Percentiles rank a stretch among this genome's conserved stretches.
Conservation (phyloP, 1,140 invertebrate species). For the Zaprionus kolodkinae region DNA sequence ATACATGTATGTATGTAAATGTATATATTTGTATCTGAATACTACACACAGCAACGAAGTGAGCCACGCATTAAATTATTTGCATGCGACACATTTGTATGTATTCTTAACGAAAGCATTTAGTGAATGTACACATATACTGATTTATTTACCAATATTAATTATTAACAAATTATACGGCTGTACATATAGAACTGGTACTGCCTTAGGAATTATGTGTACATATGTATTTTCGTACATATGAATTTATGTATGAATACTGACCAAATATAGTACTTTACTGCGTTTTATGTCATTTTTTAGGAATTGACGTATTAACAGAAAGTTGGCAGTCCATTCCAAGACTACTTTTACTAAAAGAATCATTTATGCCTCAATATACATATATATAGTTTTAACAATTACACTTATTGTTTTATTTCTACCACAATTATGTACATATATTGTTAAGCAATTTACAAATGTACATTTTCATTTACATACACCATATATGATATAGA, state of each 20-base stretch:
- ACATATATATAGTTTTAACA: background rate
- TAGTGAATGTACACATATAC: background rate
- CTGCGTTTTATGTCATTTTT: conserved; percentile 32
- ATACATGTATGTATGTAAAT: background rate
- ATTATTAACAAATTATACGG: conserved; percentile 7
- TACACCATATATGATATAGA: background rate
- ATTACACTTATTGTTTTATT: too few relatives aligned
- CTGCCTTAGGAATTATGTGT: conserved; percentile 17
- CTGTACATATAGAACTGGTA: conserved; percentile 10
- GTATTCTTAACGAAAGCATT: too few relatives aligned
- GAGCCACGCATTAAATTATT: conserved; percentile 4
- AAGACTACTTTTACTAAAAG: conserved; percentile 8
- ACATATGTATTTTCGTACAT: conserved; percentile 12
- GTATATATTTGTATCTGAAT: background rate
- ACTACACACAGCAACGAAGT: background rate
- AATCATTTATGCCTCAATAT: background rate
- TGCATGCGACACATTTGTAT: background rate
- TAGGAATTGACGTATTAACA: conserved; percentile 3
- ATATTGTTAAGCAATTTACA: too few relatives aligned
- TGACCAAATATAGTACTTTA: conserved; percentile 29
- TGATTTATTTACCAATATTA: conserved; percentile 13
- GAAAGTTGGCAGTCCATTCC: conserved; percentile 32
- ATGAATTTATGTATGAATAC: conserved; percentile 23
- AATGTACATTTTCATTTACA: too few relatives aligned
- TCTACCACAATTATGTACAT: background rate